Conservation (phyloP, 2,888 invertebrate species). For the Deroplatys truncata region DNA sequence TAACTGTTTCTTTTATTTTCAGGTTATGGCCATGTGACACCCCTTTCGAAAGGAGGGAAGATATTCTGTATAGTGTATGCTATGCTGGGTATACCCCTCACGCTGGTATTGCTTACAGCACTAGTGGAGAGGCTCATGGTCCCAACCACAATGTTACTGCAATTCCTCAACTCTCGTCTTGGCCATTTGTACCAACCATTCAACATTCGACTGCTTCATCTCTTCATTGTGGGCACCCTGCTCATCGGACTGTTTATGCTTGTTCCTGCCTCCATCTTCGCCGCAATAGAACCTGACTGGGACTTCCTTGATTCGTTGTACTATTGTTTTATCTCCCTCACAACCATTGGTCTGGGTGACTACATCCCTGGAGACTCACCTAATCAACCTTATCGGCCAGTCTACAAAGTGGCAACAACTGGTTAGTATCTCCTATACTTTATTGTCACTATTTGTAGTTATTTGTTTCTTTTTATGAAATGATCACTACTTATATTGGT, state of each 20-base stretch:
- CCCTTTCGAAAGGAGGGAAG: slow-evolving; percentile 79
- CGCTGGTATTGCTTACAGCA: slow-evolving; percentile 76
- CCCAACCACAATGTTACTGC: slow-evolving; percentile 67
- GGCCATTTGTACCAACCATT: slow-evolving; percentile 71
- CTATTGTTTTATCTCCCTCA: slow-evolving; percentile 86
- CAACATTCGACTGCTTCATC: slow-evolving; percentile 71
- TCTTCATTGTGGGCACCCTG: slow-evolving; percentile 55
- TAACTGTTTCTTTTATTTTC: slow-evolving; percentile 32
- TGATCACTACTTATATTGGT: neutral
- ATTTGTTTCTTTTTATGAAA: neutral
- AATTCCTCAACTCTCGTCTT: slow-evolving; percentile 62
- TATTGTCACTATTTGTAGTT: neutral
- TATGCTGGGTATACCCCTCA: slow-evolving; percentile 79
- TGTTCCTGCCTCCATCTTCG: slow-evolving; percentile 72
- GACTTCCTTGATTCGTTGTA: slow-evolving; percentile 82
- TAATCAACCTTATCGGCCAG: slow-evolving; percentile 67
- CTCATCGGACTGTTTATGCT: slow-evolving; percentile 61
- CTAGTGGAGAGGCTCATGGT: slow-evolving; percentile 75
- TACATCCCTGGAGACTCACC: slow-evolving; percentile 82
- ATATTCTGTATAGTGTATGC: slow-evolving; percentile 85
- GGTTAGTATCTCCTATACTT: slow-evolving; percentile 50
- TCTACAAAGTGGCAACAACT: slow-evolving; percentile 80
- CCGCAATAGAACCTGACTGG: slow-evolving; percentile 74
- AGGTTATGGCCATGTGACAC: slow-evolving; percentile 90
- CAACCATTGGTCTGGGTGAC: slow-evolving; percentile 85